A percentile compares a stretch with the other conserved stretches of the same genome.
Evolutionary conservation across 2,888 invertebrate species (phyloP).

Genomic region (Girardia tigrina): DNA sequence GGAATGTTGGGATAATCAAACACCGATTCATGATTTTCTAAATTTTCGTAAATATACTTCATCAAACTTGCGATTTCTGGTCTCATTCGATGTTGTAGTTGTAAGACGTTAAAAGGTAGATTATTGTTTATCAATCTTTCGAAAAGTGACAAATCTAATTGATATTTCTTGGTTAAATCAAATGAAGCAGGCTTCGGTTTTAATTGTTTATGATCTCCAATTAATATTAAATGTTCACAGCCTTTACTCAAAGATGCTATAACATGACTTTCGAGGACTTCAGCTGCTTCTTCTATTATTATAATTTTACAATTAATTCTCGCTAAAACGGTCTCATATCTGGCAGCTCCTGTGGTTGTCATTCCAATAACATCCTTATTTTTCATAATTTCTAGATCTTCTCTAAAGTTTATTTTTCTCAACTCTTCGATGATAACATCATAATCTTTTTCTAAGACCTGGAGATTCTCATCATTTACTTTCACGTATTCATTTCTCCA

Average conservation of each 20-base stretch:
- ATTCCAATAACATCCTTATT: conserved; percentile 43
- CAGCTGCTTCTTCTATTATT: conserved; percentile 72
- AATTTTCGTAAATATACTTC: conserved; percentile 55
- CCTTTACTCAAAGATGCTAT: conserved; percentile 61
- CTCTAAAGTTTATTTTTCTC: conserved; percentile 38
- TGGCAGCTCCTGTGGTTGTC: conserved; percentile 47
- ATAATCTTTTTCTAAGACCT: conserved; percentile 38
- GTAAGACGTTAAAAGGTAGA: conserved; percentile 24
- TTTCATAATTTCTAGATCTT: conserved; percentile 41
- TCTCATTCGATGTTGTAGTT: conserved; percentile 36
- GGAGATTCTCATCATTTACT: not conserved
- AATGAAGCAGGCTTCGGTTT: conserved; percentile 24
- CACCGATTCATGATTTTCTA: conserved; percentile 58
- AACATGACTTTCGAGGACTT: conserved; percentile 72
- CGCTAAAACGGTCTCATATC: conserved; percentile 41
- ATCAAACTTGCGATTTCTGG: conserved; percentile 34
- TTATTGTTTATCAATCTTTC: conserved; percentile 35
- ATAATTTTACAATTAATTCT: conserved; percentile 48
- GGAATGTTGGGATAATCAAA: conserved; percentile 3
- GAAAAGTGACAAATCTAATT: conserved; percentile 34
- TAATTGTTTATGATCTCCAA: conserved; percentile 35
- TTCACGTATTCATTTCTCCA: conserved; percentile 41
- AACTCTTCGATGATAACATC: conserved; percentile 37
- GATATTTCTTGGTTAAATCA: conserved; percentile 19
- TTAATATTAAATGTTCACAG: conserved; percentile 61